Evolutionary conservation across 64 coral and sea anemone species (phyloP).

Genomic region (Catalaphyllia jardinei): DNA sequence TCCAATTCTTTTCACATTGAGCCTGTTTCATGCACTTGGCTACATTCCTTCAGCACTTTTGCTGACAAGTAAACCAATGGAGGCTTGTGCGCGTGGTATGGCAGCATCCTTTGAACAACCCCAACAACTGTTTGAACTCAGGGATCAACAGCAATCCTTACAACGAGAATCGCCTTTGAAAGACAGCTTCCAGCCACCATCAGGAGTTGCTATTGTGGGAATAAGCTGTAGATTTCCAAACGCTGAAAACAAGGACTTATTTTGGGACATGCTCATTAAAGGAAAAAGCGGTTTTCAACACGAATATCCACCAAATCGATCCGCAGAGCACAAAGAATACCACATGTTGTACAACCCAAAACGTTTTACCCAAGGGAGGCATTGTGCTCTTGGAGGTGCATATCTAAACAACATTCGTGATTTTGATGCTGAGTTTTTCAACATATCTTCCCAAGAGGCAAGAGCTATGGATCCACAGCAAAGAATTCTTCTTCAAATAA

Average conservation of each 20-base stretch:
- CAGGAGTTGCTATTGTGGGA: slow-evolving; percentile 51
- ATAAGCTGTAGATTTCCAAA: slow-evolving; percentile 79
- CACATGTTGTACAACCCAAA: slow-evolving; percentile 56
- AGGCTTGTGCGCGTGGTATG: slow-evolving; percentile 30
- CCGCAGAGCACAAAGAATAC: slow-evolving; percentile 43
- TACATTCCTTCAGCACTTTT: slow-evolving; percentile 61
- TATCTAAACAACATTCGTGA: slow-evolving; percentile 65
- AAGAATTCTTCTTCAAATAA: slow-evolving; percentile 71
- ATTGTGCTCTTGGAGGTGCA: slow-evolving; percentile 66
- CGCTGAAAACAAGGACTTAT: slow-evolving; percentile 70
- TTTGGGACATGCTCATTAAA: slow-evolving; percentile 66
- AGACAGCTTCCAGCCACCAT: neutral
- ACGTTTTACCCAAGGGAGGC: slow-evolving; percentile 55
- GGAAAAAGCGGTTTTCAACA: slow-evolving; percentile 44
- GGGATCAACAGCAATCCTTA: neutral
- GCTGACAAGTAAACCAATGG: slow-evolving; percentile 58
- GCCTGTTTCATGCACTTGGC: slow-evolving; percentile 48
- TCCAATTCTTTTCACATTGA: slow-evolving; percentile 45
- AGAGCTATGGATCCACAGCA: slow-evolving; percentile 82
- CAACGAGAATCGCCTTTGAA: neutral
- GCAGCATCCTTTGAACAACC: slow-evolving; percentile 2
- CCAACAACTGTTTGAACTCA: neutral
- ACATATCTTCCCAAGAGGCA: slow-evolving; percentile 81
- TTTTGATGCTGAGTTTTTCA: slow-evolving; percentile 85
- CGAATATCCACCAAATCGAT: slow-evolving; percentile 63